Conservation (phyloP, 2,888 invertebrate species). For the Idaea aversata region DNA sequence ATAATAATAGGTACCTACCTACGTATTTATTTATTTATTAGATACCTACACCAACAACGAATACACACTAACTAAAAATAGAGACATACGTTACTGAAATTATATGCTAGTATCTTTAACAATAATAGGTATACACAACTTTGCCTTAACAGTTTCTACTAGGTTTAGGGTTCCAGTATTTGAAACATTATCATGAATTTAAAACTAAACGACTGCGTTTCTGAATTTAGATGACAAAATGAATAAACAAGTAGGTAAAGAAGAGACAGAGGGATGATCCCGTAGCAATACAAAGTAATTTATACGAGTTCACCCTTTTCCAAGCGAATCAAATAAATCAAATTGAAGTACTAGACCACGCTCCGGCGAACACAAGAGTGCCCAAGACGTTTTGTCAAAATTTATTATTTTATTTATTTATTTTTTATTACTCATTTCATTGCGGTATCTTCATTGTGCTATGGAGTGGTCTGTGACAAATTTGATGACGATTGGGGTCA, state of each 20-base stretch:
- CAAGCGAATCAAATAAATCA: constrained; percentile 75
- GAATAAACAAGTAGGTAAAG: constrained; percentile 28
- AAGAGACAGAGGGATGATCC: constrained; percentile 22
- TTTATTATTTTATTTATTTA: constrained; percentile 79
- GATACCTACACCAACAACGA: no score
- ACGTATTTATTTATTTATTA: no score
- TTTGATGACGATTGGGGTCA: constrained; percentile 78
- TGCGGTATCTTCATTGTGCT: constrained; percentile 67
- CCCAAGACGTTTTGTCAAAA: constrained; percentile 80
- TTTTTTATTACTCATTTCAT: constrained; percentile 72
- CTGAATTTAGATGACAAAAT: constrained; percentile 11
- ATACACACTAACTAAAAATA: no score
- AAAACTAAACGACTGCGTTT: constrained; percentile 6
- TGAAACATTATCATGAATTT: background rate
- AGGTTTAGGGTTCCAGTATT: no score
- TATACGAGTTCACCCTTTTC: constrained; percentile 71
- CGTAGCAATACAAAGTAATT: constrained; percentile 58
- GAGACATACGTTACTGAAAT: no score
- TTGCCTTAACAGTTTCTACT: no score
- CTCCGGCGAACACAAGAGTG: constrained; percentile 68
- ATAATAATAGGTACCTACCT: no score
- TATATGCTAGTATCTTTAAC: no score
- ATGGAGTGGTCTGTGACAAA: constrained; percentile 79
- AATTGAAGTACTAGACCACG: constrained; percentile 75
- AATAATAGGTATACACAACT: no score